Percentiles rank a stretch among this genome's conserved stretches.
phyloP scores from a whole-genome alignment of 2,888 invertebrate genomes.

The Nemapogon koenigi region DNA sequence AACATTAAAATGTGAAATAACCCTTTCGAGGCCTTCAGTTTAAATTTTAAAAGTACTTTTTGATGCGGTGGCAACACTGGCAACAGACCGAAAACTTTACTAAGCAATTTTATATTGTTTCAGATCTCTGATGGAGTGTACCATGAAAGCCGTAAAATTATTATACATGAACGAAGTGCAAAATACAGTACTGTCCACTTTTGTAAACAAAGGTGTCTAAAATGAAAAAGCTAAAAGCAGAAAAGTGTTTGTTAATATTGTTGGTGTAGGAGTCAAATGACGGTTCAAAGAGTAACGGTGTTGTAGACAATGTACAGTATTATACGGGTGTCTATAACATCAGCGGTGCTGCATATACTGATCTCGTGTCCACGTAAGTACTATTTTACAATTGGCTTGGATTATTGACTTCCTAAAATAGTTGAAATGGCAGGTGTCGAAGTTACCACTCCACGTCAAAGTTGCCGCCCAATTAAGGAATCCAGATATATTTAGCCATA shows the following conservation, averaged over 20 bases:
- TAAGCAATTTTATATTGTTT: too few relatives aligned
- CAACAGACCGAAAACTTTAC: too few relatives aligned
- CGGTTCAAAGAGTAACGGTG: slow-evolving; percentile 33
- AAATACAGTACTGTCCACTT: background rate
- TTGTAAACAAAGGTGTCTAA: slow-evolving; percentile 14
- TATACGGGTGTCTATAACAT: slow-evolving; percentile 44
- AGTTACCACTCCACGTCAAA: too few relatives aligned
- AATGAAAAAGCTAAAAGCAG: slow-evolving; percentile 37
- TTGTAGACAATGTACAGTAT: slow-evolving; percentile 56
- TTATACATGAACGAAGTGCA: background rate
- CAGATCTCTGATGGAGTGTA: background rate
- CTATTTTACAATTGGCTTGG: too few relatives aligned
- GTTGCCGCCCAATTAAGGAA: too few relatives aligned
- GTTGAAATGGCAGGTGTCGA: too few relatives aligned
- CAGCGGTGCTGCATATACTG: slow-evolving; percentile 49
- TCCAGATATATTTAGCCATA: too few relatives aligned
- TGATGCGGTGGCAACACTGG: too few relatives aligned
- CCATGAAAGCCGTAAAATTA: background rate
- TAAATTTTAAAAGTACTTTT: too few relatives aligned
- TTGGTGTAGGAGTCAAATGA: slow-evolving; percentile 32
- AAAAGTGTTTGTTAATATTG: background rate
- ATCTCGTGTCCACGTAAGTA: slow-evolving; percentile 41
- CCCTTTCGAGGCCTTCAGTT: too few relatives aligned
- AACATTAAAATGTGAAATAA: too few relatives aligned
- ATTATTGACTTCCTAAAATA: too few relatives aligned